Base-by-base conservation (phyloP, 1,140 invertebrate species). In the Diorhabda sublineata region DNA sequence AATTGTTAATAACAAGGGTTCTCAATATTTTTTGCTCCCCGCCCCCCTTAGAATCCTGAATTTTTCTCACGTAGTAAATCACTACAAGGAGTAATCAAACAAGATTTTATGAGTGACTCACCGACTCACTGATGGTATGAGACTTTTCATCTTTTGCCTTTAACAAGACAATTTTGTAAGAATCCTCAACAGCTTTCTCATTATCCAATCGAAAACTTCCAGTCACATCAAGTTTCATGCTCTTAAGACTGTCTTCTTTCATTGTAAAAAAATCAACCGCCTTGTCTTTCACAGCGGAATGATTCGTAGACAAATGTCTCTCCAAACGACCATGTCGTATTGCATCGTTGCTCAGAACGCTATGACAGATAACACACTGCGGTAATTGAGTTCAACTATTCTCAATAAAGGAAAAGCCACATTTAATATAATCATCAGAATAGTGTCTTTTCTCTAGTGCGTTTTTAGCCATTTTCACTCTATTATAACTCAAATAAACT, bases 281-380 rank as follows among this genome's bases (percentile, higher is more conserved):
- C 68, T 63, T 57, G 11, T 69, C 62, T 61, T n/a, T 70, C 7
- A 61, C 69, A 63, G 73, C 71, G 5, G 67, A 58, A 76, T 76
- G 72, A 8, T 71, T 69, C 6, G 74, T 72, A 59, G 72, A 47
- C 41, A 74, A 68, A 70, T 76, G 74, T 61, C 71, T 69, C 74
- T 67, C 58, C 58, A 76, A 73, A 45, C 73, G 73, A 11, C 67
- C 69, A 42, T 69, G 72, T 45, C 73, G 71, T n/a, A 74, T 67
- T 45, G 71, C 66, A 8, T 73, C 65, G 52, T 73, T 66, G 4
- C 60, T 26, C 45, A 75, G 63, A 73, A 73, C 71, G 56, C 64
- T 69, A 68, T 68, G 57, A 65, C 70, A 73, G 67, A 75, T 69
- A 8, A 76, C 75, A 69, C 74, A 74, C 11, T 74, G 75, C n/a